Base-by-base conservation (phyloP, 1,140 invertebrate species). In the Solen grandis region DNA sequence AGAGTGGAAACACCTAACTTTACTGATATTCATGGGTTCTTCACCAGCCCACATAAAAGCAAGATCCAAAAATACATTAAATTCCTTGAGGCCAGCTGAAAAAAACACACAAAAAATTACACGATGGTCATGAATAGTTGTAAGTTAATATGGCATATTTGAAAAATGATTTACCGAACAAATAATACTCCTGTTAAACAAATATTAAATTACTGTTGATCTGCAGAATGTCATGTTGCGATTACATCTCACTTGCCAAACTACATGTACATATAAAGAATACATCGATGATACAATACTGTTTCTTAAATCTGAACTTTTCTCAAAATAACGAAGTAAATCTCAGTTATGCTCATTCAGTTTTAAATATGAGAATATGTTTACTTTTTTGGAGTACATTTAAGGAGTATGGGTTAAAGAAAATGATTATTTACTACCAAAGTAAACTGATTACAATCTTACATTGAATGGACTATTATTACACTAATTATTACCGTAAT, bases 51-150 rank as follows among this genome's bases (percentile, higher is more conserved):
- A 86, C 29, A 90, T 91, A 75, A 82, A 88, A 13, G 90, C 90
- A 41, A 91, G 76, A 57, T 91, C 90, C 36, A 91, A 89, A 80
- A 91, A 88, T 22, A 91, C 89, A 52, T 91, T 91, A 33, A 91
- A 60, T 74, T 92, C 88, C 76, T 89, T 88, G 54, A 85, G 31
- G 29, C 85, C 88, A 63, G 55, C 85, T 83, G 79, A 2, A 74
- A 68, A 46, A 77, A 27, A 33, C 59, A 31, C 16, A 14, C 16
- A 46, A 8, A 3, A n/a, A 29, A 62, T 59, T 16, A 36, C 27
- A 35, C 16, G 50, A 38, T 5, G 16, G 8, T 52, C 19, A n/a
- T 3, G 4, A 35, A 33, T 19, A 36, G 8, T 59, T 68, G 25
- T 13, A 63, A 8, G 16, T 29, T 22, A 10, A 8, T 0, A 50